Conservation (phyloP, 2,888 invertebrate species). For the Acanthococcus lagerstroemiae region DNA sequence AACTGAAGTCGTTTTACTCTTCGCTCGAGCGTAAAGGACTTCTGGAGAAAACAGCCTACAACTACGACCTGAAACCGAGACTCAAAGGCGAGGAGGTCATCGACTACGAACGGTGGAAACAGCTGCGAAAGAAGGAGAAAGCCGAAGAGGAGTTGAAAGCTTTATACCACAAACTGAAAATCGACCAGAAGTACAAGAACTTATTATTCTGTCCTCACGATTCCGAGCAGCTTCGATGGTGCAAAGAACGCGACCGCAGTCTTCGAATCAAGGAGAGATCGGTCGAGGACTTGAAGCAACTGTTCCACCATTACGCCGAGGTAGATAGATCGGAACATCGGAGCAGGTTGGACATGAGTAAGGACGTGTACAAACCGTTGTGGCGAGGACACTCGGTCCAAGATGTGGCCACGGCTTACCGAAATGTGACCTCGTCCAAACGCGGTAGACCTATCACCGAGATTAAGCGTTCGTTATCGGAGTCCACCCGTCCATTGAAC, state of each 20-base stretch:
- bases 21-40: slow-evolving; percentile 76
- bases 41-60: slow-evolving; percentile 65
- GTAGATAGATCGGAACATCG: neutral
- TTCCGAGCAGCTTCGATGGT: slow-evolving; percentile 65
- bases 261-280: slow-evolving; percentile 74
- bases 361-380: slow-evolving; percentile 63
- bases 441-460: slow-evolving; percentile 38
- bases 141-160: slow-evolving; percentile 71
- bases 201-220: slow-evolving; percentile 71
- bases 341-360: slow-evolving; percentile 6
- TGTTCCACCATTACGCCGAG: slow-evolving; percentile 51
- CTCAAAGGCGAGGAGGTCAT: slow-evolving; percentile 60
- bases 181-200: slow-evolving; percentile 71
- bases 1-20: slow-evolving; percentile 73
- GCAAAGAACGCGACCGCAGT: slow-evolving; percentile 65
- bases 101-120: slow-evolving; percentile 79
- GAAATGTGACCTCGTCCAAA: slow-evolving; percentile 37
- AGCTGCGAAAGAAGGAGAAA: slow-evolving; percentile 63
- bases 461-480: slow-evolving; percentile 31
- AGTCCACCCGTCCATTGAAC: slow-evolving; percentile 41
- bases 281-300: slow-evolving; percentile 71
- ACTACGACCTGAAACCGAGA: slow-evolving; percentile 57
- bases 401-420: slow-evolving; percentile 57
- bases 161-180: slow-evolving; percentile 63
- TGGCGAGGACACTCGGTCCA: slow-evolving; percentile 77